Base-by-base conservation (phyloP, 2,888 invertebrate species). In the Hololepta plana region DNA sequence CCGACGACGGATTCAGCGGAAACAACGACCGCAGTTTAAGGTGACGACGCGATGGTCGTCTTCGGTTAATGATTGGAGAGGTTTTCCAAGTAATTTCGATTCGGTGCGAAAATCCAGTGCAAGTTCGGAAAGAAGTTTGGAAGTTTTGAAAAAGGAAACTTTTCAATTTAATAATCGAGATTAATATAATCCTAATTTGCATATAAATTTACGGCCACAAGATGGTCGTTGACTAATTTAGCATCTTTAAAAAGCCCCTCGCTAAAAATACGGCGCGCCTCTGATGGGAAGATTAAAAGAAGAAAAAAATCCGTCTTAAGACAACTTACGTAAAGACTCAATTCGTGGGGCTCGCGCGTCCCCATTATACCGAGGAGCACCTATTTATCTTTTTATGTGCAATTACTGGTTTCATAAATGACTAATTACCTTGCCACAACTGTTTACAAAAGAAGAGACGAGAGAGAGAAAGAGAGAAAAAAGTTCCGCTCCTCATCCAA, bases 321-420 rank as follows among this genome's bases (percentile, higher is more conserved):
- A 33, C 34, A 32, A 36, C 33, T 31, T 37, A 29, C 37, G 38
- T 45, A 45, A 44, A 42, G 44, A 29, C 35, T 34, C 32, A 36
- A 40, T 41, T 45, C 41, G 34, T 31, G 32, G 36, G 32, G 34
- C 34, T 31, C 35, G 32, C 31, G 34, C 24, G 25, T 25, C 38
- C 39, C 46, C 48, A 49, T 51, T 50, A 49, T 47, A 44, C 15
- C 42, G 41, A 36, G 39, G 42, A 46, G 47, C 46, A 44, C 47
- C 47, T 52, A 52, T 52, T 53, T 52, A 53, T 53, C 52, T 51
- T 51, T 52, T 53, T 51, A 52, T 49, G 51, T 44, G 51, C 51
- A 52, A 53, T 52, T 53, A 52, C 53, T 45, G 47, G 48, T 46
- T 50, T 50, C 52, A 51, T 53, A 51, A 51, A 52, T 53, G 52